Percentiles rank a stretch among this genome's conserved stretches.
Conservation (phyloP, 2,113 vertebrate species). For the Maccullochella peelii region DNA sequence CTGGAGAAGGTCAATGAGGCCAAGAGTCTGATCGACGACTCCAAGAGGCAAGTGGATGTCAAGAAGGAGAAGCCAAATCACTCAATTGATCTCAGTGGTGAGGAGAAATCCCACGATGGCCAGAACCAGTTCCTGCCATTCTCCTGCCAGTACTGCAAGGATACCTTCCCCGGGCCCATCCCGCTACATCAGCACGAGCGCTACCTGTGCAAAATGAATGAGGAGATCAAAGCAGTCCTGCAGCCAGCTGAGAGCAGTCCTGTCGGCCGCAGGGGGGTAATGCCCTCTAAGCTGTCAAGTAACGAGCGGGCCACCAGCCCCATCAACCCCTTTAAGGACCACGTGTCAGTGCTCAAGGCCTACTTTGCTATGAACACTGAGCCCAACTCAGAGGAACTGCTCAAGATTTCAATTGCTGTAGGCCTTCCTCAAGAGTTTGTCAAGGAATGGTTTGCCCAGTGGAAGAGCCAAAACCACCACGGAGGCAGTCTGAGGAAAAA, state of each 20-base stretch:
- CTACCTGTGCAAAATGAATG: slow-evolving; percentile 97
- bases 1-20: slow-evolving; percentile 97
- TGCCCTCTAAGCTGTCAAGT: slow-evolving; percentile 86
- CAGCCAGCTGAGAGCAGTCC: slow-evolving; percentile 90
- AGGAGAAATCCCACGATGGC: slow-evolving; percentile 90
- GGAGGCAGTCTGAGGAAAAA: slow-evolving; percentile 87
- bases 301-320: slow-evolving; percentile 90
- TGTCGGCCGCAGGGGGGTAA: slow-evolving; percentile 84
- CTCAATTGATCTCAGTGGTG: slow-evolving; percentile 86
- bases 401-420: slow-evolving; percentile 96
- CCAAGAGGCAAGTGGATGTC: slow-evolving; percentile 90
- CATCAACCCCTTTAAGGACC: slow-evolving; percentile 93
- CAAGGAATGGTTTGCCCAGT: slow-evolving; percentile 95
- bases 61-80: slow-evolving; percentile 93
- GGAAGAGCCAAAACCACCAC: slow-evolving; percentile 88
- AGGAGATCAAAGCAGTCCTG: slow-evolving; percentile 96
- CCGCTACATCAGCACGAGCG: slow-evolving; percentile 97
- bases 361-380: slow-evolving; percentile 97
- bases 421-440: slow-evolving; percentile 97
- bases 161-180: slow-evolving; percentile 95
- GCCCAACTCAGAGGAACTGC: slow-evolving; percentile 96
- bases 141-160: slow-evolving; percentile 97
- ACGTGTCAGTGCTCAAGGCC: slow-evolving; percentile 96
- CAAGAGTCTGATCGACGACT: slow-evolving; percentile 93
- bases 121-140: slow-evolving; percentile 90